Conservation (phyloP, 2,888 invertebrate species). For the Lepeophtheirus nordmannii region DNA sequence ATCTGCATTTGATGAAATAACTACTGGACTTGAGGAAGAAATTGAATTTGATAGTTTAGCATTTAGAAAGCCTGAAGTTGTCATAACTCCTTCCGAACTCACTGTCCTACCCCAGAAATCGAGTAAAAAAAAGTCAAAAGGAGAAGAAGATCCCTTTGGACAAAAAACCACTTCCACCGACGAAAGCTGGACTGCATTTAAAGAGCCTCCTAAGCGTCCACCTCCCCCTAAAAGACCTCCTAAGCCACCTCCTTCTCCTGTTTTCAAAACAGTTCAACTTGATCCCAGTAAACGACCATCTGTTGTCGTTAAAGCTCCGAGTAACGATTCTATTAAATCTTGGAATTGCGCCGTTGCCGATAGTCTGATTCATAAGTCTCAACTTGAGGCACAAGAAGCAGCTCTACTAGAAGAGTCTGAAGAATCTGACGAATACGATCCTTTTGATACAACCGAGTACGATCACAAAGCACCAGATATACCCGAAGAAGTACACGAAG, state of each 20-base stretch:
- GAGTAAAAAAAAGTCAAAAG: background rate
- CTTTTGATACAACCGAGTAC: constrained; percentile 32
- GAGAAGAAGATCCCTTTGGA: constrained; percentile 3
- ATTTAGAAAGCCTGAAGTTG: constrained; percentile 8
- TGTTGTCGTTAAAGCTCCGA: constrained; percentile 24
- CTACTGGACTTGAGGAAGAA: constrained; percentile 19
- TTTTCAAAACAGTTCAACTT: background rate
- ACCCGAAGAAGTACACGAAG: background rate
- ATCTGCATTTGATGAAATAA: constrained; percentile 22
- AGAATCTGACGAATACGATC: constrained; percentile 47
- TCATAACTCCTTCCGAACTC: background rate
- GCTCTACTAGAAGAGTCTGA: background rate
- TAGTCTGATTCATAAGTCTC: constrained; percentile 18
- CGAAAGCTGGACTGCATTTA: constrained; percentile 21
- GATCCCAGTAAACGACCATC: constrained; percentile 9
- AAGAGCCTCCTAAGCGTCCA: constrained; percentile 26
- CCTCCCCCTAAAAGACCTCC: constrained; percentile 35
- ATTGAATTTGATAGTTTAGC: constrained; percentile 22
- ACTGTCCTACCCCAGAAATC: background rate
- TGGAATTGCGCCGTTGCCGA: constrained; percentile 21
- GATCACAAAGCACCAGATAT: constrained; percentile 4
- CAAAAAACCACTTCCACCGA: background rate
- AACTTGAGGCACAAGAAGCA: constrained; percentile 10
- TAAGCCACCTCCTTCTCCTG: constrained; percentile 28
- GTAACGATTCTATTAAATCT: constrained; percentile 24